Evolutionary conservation across 1,140 invertebrate genomes (phyloP), one percentile per base, ranked within the genome.

Genomic region (Hormaphis cornu): DNA sequence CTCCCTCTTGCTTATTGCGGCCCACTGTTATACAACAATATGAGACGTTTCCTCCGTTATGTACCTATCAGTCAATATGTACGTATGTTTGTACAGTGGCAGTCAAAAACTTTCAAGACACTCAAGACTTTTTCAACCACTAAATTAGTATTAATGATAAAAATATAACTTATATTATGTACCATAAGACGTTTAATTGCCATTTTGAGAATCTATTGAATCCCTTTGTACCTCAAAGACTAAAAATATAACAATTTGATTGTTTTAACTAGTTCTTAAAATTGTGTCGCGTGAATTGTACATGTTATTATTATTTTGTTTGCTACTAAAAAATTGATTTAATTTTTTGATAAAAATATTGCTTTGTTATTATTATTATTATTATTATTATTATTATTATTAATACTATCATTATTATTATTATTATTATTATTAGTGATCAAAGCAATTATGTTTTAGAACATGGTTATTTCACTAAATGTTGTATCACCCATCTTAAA

Each of bases 181-280:
- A 1, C 18, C 26, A 48, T 63, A 48, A 48, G 46, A 33, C 7
- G 9, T 33, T 46, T 53, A 8, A 63, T 63, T 63, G 28, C 59
- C 59, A 63, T 63, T 63, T 46, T 12, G 24, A 46, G 24, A 63
- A 46, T 46, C 10, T 48, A 48, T 14, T 16, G 26, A 63, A 30
- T 46, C 59, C 42, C 40, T 30, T 30, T 28, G 26, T 63, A 63
- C 42, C 42, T 63, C 28, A 63, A 48, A 63, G 59, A 63, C 59
- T 63, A 48, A 42, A 42, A n/a, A 16, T 42, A 59, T n/a, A n/a
- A n/a, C n/a, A n/a, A n/a, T n/a, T n/a, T n/a, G n/a, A 42, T 46
- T 14, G 40, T 48, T 63, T 63, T 44, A 42, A 61, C 44, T 42
- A 61, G 40, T 61, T 61, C 24, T 63, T 46, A 63, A 46, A 33